Evolutionary conservation across 2,888 invertebrate genomes (phyloP), one percentile per base, ranked within the genome.

Genomic region (Crossocerus cetratus): DNA sequence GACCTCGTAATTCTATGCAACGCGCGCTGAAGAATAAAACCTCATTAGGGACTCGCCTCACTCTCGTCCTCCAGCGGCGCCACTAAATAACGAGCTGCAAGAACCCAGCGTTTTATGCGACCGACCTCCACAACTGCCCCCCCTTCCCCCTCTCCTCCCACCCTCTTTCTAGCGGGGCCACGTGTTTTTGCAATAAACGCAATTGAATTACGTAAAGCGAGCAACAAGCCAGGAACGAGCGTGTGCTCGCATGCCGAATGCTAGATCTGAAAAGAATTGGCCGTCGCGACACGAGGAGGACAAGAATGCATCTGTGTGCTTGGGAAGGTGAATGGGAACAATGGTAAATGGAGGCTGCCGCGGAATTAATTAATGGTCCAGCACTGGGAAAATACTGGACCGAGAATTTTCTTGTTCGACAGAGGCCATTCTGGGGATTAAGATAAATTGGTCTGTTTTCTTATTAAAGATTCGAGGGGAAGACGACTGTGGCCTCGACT

Each of bases 151-250:
- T 32, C 32, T 8, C 32, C 32, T 32, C 32, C 3, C 32, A 8
- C 32, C 11, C 32, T 32, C 32, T 32, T 2, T 32, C 32, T 32
- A 23, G 2, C 32, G 32, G 13, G 16, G 14, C 5, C 49, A 16
- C 49, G 16, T 49, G 49, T 23, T 69, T 66, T 63, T 60, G 65
- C 59, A 70, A 70, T 60, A 70, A 70, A 62, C 53, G 66, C 59
- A 42, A 65, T 73, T 66, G 62, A 62, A 69, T 63, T 32, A 66
- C 2, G 13, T 18, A 16, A 23, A 18, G 54, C 11, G 16, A 11
- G 32, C n/a, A 13, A 53, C 5, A 32, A 4, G 11, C 5, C 14
- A 20, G 13, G 54, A 14, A 22, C 14, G 32, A 22, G 16, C 14
- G 21, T 45, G 5, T 16, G 22, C 14, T 14, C 11, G 2, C 16